These are phyloP conservation scores for Tenthredo distinguenda DNA, from an alignment of 2,888 invertebrate species.

Conservation along the genomic window DNA sequence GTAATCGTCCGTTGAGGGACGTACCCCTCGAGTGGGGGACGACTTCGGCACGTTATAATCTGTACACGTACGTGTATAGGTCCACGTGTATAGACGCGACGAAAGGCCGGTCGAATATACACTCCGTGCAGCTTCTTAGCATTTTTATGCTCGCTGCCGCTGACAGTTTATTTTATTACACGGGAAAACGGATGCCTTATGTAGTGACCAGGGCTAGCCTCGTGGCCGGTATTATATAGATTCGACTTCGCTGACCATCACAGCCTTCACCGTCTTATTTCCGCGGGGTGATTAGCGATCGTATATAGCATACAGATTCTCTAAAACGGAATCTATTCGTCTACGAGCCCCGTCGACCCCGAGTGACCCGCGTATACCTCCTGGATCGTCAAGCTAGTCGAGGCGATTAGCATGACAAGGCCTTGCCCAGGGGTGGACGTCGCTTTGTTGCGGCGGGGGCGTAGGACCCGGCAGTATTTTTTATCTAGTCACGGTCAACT, in stretches of 20 bases:
- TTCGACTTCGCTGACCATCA: not conserved
- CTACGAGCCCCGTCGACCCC: constrained; percentile 19
- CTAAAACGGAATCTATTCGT: not conserved
- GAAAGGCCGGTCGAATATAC: not conserved
- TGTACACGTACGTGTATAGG: not conserved
- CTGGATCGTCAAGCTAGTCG: not conserved
- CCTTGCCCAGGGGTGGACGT: constrained; percentile 57
- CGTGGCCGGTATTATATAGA: not conserved
- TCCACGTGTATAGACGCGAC: not conserved
- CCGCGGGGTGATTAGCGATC: constrained; percentile 52
- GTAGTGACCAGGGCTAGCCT: not conserved
- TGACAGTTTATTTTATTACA: constrained; percentile 78
- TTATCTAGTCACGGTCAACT: constrained; percentile 79
- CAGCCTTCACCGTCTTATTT: not conserved
- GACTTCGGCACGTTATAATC: constrained; percentile 12
- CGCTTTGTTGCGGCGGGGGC: constrained; percentile 56
- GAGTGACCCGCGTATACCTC: not conserved
- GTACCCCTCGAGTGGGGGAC: constrained; percentile 19
- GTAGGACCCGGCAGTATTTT: constrained; percentile 75
- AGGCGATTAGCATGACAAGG: constrained; percentile 76
- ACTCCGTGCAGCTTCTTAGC: constrained; percentile 72
- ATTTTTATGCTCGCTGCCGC: constrained; percentile 77
- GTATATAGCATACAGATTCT: not conserved
- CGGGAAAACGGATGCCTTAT: constrained; percentile 57
- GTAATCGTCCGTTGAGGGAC: constrained; percentile 30